Base-by-base conservation (phyloP, 1,140 invertebrate species). In the Drosophila willistoni region DNA sequence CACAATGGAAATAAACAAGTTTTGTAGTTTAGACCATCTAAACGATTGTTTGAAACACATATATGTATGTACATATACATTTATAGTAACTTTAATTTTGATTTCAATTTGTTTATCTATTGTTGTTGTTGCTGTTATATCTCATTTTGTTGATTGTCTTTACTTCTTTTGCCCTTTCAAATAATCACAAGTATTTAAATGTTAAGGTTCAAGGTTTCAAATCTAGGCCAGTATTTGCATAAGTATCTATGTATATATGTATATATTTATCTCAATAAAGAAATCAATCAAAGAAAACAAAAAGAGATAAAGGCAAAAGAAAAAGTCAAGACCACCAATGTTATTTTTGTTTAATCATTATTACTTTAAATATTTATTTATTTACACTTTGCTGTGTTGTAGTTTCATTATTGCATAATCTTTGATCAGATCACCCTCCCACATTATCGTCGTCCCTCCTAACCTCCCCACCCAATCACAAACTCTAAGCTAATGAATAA, bases 221-320 rank as follows among this genome's bases (percentile, higher is more conserved):
- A 78, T 57, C 22, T 17, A 47, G 79, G 79, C 62, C 75, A 79
- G n/a, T 33, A 75, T 73, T 74, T 78, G 71, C 73, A 77, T 81
- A 67, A 55, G 36, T 13, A 29, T 29, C 29, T 29, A 29, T 29
- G 29, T 29, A 29, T 29, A 7, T 29, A 29, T 29, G 1, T 29
- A 29, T 29, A 29, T 0, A 10, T 12, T 36, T 36, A 39, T 22
- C 42, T 19, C 2, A 13, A 29, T 63, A 47, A 12, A 10, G n/a
- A 39, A 34, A 36, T 44, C 5, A 59, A 54, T 62, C 33, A 39
- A 59, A 73, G 10, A 62, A 62, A 33, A 19, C 17, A 75, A 68
- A 75, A 29, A 29, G 6, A 3, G 6, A 7, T 1, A 29, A 74
- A 33, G 36, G 33, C 62, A 19, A 64, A 65, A 64, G 7, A 70